Percentiles rank a stretch among this genome's conserved stretches.
phyloP scores from a whole-genome alignment of 2,888 invertebrate species.

The Itoplectis maculator region DNA sequence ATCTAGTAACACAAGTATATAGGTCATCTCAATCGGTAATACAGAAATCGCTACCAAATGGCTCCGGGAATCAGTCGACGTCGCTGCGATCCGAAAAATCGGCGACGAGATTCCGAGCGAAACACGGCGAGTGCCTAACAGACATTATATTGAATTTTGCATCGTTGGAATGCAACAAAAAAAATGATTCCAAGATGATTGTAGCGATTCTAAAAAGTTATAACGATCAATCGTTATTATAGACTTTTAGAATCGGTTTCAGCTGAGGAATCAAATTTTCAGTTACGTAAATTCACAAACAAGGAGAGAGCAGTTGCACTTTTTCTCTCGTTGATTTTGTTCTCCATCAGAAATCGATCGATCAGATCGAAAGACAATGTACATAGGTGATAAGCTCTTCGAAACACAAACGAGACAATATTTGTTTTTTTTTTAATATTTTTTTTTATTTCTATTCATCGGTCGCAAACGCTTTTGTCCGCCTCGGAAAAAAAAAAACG shows the following conservation, averaged over 20 bases:
- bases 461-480: conserved; percentile 21
- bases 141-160: background rate
- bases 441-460: background rate
- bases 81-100: background rate
- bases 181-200: too few species aligned
- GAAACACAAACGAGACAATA: conserved; percentile 14
- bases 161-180: too few species aligned
- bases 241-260: too few species aligned
- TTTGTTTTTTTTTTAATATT: conserved; percentile 27
- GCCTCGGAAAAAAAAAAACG: background rate
- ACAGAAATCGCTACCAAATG: conserved; percentile 60
- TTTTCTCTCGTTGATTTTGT: background rate
- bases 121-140: conserved; percentile 13
- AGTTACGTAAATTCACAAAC: too few species aligned
- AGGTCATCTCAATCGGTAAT: conserved; percentile 53
- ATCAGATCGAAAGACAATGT: conserved; percentile 37
- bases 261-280: too few species aligned
- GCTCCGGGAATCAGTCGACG: conserved; percentile 36
- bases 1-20: conserved; percentile 58
- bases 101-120: background rate
- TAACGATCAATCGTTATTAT: too few species aligned
- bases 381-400: conserved; percentile 54
- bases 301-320: too few species aligned
- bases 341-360: conserved; percentile 4
- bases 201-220: too few species aligned